A percentile compares a stretch with the other conserved stretches of the same genome.
These are phyloP conservation scores for Blera fallax DNA, from an alignment of 2,888 invertebrate species.

Conservation along the genomic window DNA sequence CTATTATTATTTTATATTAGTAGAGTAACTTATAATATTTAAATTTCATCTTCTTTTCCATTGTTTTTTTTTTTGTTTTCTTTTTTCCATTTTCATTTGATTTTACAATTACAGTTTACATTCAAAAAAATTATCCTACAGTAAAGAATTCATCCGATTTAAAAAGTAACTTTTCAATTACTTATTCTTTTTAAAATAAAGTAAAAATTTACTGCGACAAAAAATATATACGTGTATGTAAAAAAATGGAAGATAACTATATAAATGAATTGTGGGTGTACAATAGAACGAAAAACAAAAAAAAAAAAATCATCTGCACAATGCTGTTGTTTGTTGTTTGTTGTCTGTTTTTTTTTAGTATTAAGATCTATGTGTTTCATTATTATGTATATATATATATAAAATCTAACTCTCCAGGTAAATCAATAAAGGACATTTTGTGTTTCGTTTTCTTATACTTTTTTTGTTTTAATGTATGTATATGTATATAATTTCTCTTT, in stretches of 20 bases:
- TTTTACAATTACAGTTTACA: slow-evolving; percentile 69
- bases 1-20: slow-evolving; percentile 72
- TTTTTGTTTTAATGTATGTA: slow-evolving; percentile 2
- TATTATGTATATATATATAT: slow-evolving; percentile 47
- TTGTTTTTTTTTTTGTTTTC: slow-evolving; percentile 24
- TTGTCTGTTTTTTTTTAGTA: background rate
- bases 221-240: slow-evolving; percentile 32
- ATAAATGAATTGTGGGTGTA: slow-evolving; percentile 24
- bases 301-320: slow-evolving; percentile 13
- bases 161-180: slow-evolving; percentile 39
- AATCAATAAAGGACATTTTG: slow-evolving; percentile 41
- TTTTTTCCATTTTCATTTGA: slow-evolving; percentile 43
- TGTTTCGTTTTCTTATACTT: slow-evolving; percentile 10
- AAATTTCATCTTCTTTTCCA: slow-evolving; percentile 54
- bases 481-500: slow-evolving; percentile 18
- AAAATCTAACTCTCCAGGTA: slow-evolving; percentile 64
- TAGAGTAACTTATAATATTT: slow-evolving; percentile 70
- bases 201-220: slow-evolving; percentile 52
- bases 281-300: slow-evolving; percentile 15
- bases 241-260: slow-evolving; percentile 35
- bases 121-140: slow-evolving; percentile 67
- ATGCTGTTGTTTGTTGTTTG: slow-evolving; percentile 8
- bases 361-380: slow-evolving; percentile 32
- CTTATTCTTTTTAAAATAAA: slow-evolving; percentile 37
- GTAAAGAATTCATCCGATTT: slow-evolving; percentile 59